These are phyloP conservation scores for Lobophora halterata DNA, from an alignment of 2,888 invertebrate species.

Conservation along the genomic window DNA sequence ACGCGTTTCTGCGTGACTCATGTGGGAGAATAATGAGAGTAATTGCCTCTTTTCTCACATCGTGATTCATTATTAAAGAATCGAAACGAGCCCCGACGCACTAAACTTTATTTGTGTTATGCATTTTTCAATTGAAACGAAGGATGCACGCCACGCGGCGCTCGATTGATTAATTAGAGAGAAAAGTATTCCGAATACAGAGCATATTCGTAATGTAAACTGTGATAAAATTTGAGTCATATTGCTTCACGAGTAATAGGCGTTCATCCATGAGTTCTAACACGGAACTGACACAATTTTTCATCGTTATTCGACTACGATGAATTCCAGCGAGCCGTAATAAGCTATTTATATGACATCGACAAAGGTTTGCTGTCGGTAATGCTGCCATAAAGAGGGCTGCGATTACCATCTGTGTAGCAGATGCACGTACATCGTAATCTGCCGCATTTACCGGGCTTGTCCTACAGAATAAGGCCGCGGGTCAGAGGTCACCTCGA, in stretches of 20 bases:
- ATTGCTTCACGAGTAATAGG: slow-evolving; percentile 31
- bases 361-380: slow-evolving; percentile 50
- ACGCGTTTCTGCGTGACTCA: slow-evolving; percentile 59
- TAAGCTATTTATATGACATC: slow-evolving; percentile 64
- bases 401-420: slow-evolving; percentile 64
- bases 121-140: slow-evolving; percentile 62
- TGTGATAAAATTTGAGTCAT: slow-evolving; percentile 25
- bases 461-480: slow-evolving; percentile 31
- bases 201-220: slow-evolving; percentile 33
- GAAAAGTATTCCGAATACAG: slow-evolving; percentile 37
- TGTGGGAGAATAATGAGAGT: slow-evolving; percentile 62
- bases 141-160: slow-evolving; percentile 41
- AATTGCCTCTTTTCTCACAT: slow-evolving; percentile 76
- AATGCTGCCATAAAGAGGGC: slow-evolving; percentile 50
- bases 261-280: slow-evolving; percentile 43
- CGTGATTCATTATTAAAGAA: slow-evolving; percentile 70
- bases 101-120: slow-evolving; percentile 61
- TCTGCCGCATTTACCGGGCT: slow-evolving; percentile 34
- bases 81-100: slow-evolving; percentile 54
- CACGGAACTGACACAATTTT: slow-evolving; percentile 65
- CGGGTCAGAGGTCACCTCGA: slow-evolving; percentile 44
- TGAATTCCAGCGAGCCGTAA: slow-evolving; percentile 49
- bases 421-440: slow-evolving; percentile 56
- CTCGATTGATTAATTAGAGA: slow-evolving; percentile 50
- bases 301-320: slow-evolving; percentile 43